Evolutionary conservation across 2,797 vertebrate species (phyloP).

Genomic region (Falco naumanni): DNA sequence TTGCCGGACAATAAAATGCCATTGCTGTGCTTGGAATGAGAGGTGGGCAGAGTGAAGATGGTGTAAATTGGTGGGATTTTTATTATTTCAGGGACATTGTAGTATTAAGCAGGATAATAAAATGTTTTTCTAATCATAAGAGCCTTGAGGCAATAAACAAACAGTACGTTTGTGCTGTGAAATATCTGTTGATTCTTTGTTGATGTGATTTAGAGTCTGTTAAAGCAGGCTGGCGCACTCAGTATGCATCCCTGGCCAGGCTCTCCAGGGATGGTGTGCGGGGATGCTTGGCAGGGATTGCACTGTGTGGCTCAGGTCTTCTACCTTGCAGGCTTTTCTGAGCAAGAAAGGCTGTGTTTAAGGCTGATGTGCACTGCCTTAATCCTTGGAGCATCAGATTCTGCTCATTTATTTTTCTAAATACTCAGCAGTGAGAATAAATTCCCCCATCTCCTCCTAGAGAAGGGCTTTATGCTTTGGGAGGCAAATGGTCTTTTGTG

Average conservation of each 20-base stretch:
- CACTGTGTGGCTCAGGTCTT: neutral
- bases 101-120: neutral
- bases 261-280: neutral
- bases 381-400: neutral
- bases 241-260: neutral
- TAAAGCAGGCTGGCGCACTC: neutral
- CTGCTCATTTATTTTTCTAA: neutral
- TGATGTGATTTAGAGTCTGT: neutral
- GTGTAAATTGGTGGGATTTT: neutral
- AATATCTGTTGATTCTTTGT: neutral
- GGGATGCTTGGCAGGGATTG: fast-evolving
- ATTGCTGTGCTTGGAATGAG: fast-evolving
- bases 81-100: neutral
- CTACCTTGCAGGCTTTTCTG: neutral
- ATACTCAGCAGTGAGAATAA: neutral
- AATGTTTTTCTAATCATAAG: neutral
- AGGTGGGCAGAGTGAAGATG: fast-evolving
- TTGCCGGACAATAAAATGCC: fast-evolving
- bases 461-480: neutral
- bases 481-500: neutral
- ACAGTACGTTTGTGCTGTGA: neutral
- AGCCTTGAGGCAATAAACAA: neutral
- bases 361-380: fast-evolving
- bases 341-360: neutral
- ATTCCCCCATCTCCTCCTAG: fast-evolving